These are phyloP conservation scores for Tachina fera DNA, from an alignment of 2,888 invertebrate genomes.

Conservation along the genomic window DNA sequence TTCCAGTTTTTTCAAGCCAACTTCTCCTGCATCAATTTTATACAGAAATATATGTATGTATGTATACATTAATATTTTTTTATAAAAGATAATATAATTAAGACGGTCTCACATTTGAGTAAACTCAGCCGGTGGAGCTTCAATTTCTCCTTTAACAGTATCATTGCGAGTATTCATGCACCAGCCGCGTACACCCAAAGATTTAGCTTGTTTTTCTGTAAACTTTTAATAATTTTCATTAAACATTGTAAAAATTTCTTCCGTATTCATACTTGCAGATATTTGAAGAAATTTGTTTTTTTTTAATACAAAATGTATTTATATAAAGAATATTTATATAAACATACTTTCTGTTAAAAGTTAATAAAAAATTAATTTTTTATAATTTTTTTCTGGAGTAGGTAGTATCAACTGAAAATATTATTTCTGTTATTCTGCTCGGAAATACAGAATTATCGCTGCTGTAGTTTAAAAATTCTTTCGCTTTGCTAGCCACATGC, in stretches of 20 bases:
- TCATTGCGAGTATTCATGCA: constrained; percentile 86
- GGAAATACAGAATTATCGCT: no score
- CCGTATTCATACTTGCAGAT: not conserved
- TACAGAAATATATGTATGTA: not conserved
- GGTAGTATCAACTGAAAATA: no score
- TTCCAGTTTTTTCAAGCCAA: constrained; percentile 86
- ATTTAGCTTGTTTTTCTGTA: constrained; percentile 85
- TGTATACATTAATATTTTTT: not conserved
- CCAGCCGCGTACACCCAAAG: constrained; percentile 86
- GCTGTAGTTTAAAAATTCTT: no score
- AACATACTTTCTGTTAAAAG: no score
- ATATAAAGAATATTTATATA: no score
- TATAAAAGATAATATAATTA: not conserved
- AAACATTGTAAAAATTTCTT: not conserved
- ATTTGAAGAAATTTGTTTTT: not conserved
- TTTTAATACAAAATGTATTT: no score
- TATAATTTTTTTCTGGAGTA: no score
- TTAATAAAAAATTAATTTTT: no score
- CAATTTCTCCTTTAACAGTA: constrained; percentile 86
- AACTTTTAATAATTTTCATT: constrained; percentile 81
- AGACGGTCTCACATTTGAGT: constrained; percentile 83
- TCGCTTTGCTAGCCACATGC: no score
- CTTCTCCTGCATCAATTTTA: constrained; percentile 74
- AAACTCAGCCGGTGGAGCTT: constrained; percentile 84
- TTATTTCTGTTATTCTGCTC: no score